phyloP scores from a whole-genome alignment of 30 jellyfish, hydroid and myxozoan genomes.

The Turritopsis dohrnii region DNA sequence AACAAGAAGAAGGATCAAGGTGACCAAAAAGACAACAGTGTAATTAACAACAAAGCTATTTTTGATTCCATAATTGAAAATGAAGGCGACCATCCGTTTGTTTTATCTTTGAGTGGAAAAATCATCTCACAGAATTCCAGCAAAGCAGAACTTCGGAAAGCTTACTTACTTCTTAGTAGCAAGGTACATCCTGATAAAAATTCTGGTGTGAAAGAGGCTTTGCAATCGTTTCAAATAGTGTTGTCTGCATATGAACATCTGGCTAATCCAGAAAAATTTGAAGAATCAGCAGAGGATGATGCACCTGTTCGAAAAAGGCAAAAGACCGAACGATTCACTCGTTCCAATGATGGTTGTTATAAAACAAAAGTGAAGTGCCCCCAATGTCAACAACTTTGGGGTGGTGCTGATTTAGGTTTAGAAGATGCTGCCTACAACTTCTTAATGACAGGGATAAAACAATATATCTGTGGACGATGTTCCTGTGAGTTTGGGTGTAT shows the following conservation, averaged over 20 bases:
- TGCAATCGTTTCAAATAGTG: slow-evolving; percentile 41
- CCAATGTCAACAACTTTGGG: slow-evolving; percentile 36
- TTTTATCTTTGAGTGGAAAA: slow-evolving; percentile 32
- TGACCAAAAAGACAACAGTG: not conserved
- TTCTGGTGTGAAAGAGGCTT: slow-evolving; percentile 25
- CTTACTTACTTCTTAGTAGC: slow-evolving; percentile 29
- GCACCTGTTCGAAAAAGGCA: slow-evolving; percentile 33
- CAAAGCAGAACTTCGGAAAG: slow-evolving; percentile 32
- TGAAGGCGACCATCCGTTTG: slow-evolving; percentile 29
- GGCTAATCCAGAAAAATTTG: slow-evolving; percentile 42
- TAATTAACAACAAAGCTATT: slow-evolving; percentile 4
- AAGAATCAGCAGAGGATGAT: slow-evolving; percentile 23
- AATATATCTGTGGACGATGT: slow-evolving; percentile 37
- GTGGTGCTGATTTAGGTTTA: slow-evolving; percentile 28
- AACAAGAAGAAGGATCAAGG: not conserved
- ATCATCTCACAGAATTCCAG: slow-evolving; percentile 14
- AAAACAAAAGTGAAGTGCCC: slow-evolving; percentile 37
- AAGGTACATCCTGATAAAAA: slow-evolving; percentile 46
- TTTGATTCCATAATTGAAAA: slow-evolving; percentile 24
- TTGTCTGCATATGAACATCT: slow-evolving; percentile 26
- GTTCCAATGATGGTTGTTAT: slow-evolving; percentile 34
- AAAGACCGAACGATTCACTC: slow-evolving; percentile 35
- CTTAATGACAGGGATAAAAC: slow-evolving; percentile 30
- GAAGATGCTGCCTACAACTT: slow-evolving; percentile 44
- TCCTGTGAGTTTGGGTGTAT: slow-evolving; percentile 46